Evolutionary conservation across 2,888 invertebrate species (phyloP).

Genomic region (Tipula vernalis): DNA sequence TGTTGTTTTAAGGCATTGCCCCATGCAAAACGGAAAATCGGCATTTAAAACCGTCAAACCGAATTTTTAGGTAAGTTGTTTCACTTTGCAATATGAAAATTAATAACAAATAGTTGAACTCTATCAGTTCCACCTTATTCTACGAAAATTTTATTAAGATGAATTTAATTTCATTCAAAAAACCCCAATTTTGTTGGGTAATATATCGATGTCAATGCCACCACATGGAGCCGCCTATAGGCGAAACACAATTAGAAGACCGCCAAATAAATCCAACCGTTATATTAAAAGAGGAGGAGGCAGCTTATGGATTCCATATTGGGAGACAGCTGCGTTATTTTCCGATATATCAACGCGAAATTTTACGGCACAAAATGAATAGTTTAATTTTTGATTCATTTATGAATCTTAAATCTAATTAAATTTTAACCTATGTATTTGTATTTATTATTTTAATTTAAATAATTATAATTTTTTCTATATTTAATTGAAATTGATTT

Average conservation of each 20-base stretch:
- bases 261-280: not conserved
- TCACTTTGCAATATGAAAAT: too few relatives aligned
- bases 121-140: too few relatives aligned
- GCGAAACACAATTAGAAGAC: not conserved
- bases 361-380: constrained; percentile 8
- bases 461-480: not conserved
- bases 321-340: not conserved
- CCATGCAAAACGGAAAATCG: too few relatives aligned
- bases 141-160: too few relatives aligned
- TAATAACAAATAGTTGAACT: too few relatives aligned
- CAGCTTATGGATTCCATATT: not conserved
- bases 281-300: not conserved
- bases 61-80: too few relatives aligned
- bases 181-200: too few relatives aligned
- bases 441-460: not conserved
- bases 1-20: too few relatives aligned
- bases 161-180: too few relatives aligned
- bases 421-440: not conserved
- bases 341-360: not conserved
- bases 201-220: too few relatives aligned
- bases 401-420: constrained; percentile 5
- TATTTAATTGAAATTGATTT: not conserved
- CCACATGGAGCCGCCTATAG: too few relatives aligned
- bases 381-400: not conserved
- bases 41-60: too few relatives aligned